Percentiles rank a stretch among this genome's conserved stretches.
Conservation (phyloP, 2,888 invertebrate species). For the Anticlea derivata region DNA sequence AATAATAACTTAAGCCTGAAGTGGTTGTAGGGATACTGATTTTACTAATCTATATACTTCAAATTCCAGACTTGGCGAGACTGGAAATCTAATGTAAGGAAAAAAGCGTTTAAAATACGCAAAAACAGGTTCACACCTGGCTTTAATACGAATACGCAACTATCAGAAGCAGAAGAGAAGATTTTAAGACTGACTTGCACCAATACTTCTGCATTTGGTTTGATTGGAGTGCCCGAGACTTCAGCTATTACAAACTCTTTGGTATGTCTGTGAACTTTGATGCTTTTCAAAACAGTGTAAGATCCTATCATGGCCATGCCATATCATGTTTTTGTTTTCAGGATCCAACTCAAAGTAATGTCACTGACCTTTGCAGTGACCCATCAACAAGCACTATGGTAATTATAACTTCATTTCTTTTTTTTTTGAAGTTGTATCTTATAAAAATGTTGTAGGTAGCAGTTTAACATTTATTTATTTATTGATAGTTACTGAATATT, state of each 20-base stretch:
- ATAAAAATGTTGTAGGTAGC: no score
- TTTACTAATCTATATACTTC: neutral
- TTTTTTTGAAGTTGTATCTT: no score
- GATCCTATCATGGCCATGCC: neutral
- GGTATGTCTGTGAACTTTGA: constrained; percentile 37
- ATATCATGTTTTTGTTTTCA: neutral
- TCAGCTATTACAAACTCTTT: constrained; percentile 46
- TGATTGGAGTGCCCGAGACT: constrained; percentile 61
- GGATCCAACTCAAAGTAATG: constrained; percentile 18
- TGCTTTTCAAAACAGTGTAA: no score
- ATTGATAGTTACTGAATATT: neutral
- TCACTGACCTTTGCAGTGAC: constrained; percentile 5
- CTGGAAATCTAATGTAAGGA: constrained; percentile 68
- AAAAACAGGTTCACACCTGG: constrained; percentile 62
- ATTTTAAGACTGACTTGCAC: constrained; percentile 60
- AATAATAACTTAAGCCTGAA: no score
- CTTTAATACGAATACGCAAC: constrained; percentile 51
- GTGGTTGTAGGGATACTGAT: no score
- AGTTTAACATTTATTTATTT: neutral
- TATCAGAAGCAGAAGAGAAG: constrained; percentile 63
- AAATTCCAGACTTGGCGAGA: constrained; percentile 60
- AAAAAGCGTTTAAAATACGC: constrained; percentile 64
- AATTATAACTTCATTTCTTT: no score
- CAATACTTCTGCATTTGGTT: constrained; percentile 60
- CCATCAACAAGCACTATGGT: constrained; percentile 12